These are phyloP conservation scores for Graphium colonna DNA, from an alignment of 2,888 invertebrate genomes.

Conservation along the genomic window DNA sequence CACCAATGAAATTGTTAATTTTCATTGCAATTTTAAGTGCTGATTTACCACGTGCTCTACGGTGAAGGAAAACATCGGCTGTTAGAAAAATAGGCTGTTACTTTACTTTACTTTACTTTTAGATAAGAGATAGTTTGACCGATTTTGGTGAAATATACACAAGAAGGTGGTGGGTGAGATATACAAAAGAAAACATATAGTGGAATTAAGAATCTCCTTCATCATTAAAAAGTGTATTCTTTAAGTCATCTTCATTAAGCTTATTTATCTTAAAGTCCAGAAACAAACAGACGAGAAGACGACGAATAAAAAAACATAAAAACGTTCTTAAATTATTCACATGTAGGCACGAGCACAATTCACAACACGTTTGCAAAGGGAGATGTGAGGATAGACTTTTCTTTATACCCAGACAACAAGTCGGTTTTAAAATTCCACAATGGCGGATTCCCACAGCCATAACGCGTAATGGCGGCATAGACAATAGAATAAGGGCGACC, in stretches of 20 bases:
- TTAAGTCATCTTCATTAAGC: not conserved
- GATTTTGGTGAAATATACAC: too few species aligned
- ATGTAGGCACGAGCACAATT: slow-evolving; percentile 3
- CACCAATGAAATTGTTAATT: too few species aligned
- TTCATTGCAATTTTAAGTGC: too few species aligned
- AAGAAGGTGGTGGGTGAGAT: too few species aligned
- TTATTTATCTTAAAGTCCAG: not conserved
- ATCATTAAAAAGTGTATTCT: too few species aligned
- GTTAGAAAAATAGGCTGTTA: too few species aligned
- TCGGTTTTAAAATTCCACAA: slow-evolving; percentile 26
- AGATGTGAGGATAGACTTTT: slow-evolving; percentile 11
- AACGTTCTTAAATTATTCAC: slow-evolving; percentile 9
- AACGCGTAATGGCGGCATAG: slow-evolving; percentile 30
- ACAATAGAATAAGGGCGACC: slow-evolving; percentile 25
- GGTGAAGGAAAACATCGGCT: too few species aligned
- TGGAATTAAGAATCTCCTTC: too few species aligned
- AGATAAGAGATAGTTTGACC: too few species aligned
- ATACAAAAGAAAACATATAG: too few species aligned
- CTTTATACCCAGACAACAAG: slow-evolving; percentile 10
- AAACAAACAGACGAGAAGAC: not conserved
- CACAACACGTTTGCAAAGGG: slow-evolving; percentile 6
- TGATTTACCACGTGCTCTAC: too few species aligned
- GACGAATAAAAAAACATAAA: not conserved
- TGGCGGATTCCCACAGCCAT: slow-evolving; percentile 30
- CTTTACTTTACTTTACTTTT: too few species aligned